Base-by-base conservation (phyloP, 2,113 vertebrate genomes). In the Gallinago undulata region DNA sequence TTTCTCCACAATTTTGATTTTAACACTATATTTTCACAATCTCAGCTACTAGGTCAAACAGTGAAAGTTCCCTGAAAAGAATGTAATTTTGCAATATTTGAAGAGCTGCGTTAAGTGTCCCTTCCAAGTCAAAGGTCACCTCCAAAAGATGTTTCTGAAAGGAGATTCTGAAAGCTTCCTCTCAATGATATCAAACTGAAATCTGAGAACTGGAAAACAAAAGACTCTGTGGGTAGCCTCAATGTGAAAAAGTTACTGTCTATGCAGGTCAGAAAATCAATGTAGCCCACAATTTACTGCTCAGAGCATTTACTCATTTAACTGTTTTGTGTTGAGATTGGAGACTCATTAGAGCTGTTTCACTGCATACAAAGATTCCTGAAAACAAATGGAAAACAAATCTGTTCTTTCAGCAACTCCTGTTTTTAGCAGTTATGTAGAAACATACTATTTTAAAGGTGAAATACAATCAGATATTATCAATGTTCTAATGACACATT, bases 61-160 rank as follows among this genome's bases (percentile, higher is more conserved):
- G 68, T 84, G 80, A 92, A 94, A 84, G 15, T 75, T 80, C 25
- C 23, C 35, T 68, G 57, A 91, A 90, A 95, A 88, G 67, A 10
- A 64, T 41, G 41, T 37, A 51, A 63, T 84, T 91, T 85, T 79
- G 31, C 45, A 45, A 22, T 85, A 80, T 60, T n/a, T 95, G 56
- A 63, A 92, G 76, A 67, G 13, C 23, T 90, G 47, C 37, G 97
- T 94, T 85, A 94, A 89, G 64, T 55, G 68, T 21, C 37, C 9
- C 51, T 96, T 96, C 31, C 30, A 94, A 96, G 56, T 39, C 67
- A 97, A 90, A 90, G 89, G 95, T 98, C 95, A 98, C 94, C 60
- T 95, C 70, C 89, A 96, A 82, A 96, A 90, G 82, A 89, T 13
- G 22, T 11, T 41, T 84, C 63, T 78, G 64, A 89, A 76, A 92